These are phyloP conservation scores for Pseudococcus viburni DNA, from an alignment of 2,888 invertebrate species.

Conservation along the genomic window DNA sequence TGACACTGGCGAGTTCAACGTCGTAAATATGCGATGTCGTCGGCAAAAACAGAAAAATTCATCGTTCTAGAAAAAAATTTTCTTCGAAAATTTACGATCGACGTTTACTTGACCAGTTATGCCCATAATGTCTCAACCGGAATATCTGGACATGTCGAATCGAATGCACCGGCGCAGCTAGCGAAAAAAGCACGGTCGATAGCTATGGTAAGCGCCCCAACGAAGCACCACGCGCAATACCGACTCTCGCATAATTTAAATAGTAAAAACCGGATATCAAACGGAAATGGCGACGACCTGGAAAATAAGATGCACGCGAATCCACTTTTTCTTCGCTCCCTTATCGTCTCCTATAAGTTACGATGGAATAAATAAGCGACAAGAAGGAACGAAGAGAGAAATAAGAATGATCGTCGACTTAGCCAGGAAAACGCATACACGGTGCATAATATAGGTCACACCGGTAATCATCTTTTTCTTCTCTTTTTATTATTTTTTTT, in stretches of 20 bases:
- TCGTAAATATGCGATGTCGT: neutral
- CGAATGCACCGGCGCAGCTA: neutral
- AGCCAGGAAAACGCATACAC: constrained; percentile 10
- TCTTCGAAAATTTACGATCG: neutral
- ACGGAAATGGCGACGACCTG: constrained; percentile 52
- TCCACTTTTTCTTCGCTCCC: constrained; percentile 32
- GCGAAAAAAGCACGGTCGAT: neutral
- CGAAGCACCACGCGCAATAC: neutral
- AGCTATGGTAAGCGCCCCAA: neutral
- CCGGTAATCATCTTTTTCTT: constrained; percentile 12
- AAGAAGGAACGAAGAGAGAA: neutral
- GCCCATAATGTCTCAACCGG: neutral
- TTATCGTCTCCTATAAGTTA: neutral
- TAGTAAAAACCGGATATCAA: constrained; percentile 39
- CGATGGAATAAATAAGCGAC: neutral
- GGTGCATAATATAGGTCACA: constrained; percentile 42
- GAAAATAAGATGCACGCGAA: constrained; percentile 52
- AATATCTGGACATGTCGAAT: neutral
- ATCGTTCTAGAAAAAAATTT: constrained; percentile 20
- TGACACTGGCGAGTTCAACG: constrained; percentile 26
- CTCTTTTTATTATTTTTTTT: neutral
- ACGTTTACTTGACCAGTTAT: neutral
- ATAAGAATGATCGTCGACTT: neutral
- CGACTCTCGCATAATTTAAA: constrained; percentile 47
- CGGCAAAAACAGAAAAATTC: neutral